Percentiles rank a stretch among this genome's conserved stretches.
Conservation (phyloP, 2,113 vertebrate genomes). For the Nansenia antarctica region DNA sequence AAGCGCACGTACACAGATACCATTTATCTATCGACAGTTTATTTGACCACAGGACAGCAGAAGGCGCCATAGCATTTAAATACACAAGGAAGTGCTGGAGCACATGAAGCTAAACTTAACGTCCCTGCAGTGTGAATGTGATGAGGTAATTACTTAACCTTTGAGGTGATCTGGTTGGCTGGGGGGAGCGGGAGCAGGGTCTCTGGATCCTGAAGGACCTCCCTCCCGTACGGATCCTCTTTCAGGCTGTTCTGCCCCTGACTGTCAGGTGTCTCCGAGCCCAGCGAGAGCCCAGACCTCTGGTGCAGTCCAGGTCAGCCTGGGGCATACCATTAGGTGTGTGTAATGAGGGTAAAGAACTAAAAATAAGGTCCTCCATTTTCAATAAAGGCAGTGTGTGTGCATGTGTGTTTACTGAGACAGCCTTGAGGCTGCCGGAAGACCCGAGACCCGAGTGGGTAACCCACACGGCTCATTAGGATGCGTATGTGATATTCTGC, state of each 20-base stretch:
- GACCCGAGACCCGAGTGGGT: no score
- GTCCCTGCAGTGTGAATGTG: constrained; percentile 43
- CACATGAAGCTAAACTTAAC: constrained; percentile 15
- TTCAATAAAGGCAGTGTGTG: no score
- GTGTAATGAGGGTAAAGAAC: no score
- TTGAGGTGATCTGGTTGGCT: constrained; percentile 27
- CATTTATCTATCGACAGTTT: constrained; percentile 28
- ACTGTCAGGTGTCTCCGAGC: constrained; percentile 41
- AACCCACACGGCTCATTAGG: no score
- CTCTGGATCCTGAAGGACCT: constrained; percentile 45
- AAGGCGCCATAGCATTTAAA: constrained; percentile 17
- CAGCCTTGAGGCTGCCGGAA: no score
- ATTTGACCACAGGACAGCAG: constrained; percentile 16
- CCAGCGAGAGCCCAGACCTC: constrained; percentile 42
- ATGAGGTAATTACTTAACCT: constrained; percentile 27
- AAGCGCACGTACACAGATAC: neutral
- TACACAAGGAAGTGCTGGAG: neutral
- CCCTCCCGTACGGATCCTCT: constrained; percentile 45
- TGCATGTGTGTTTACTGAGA: no score
- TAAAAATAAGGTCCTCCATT: no score
- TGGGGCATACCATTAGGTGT: no score
- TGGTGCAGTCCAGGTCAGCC: no score
- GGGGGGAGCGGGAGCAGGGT: constrained; percentile 35
- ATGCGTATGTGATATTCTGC: no score
- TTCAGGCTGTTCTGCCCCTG: constrained; percentile 51